Evolutionary conservation across 2,888 invertebrate genomes (phyloP), one percentile per base, ranked within the genome.

Genomic region (Amaurobius ferox): DNA sequence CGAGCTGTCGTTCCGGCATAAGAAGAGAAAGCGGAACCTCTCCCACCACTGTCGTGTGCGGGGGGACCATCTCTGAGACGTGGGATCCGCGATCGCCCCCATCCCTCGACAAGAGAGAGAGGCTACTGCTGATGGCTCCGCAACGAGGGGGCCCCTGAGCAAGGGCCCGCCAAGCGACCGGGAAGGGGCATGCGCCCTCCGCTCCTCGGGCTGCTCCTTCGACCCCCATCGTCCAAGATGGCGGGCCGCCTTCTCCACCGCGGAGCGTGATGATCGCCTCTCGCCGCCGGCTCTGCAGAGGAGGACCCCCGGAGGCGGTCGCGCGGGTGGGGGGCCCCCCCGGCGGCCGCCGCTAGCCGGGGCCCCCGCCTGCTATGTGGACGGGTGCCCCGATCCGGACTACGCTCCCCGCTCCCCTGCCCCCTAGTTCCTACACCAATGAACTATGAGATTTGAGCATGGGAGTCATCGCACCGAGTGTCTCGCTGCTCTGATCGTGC

Each of bases 321-420:
- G 83, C 73, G 67, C 85, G 78, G 78, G 78, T 28, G 67, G 85
- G 73, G 78, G 85, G 77, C 78, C 77, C 85, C 83, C 77, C 77
- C 77, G 83, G 83, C 77, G 83, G 83, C 72, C 78, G 85, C 85
- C 78, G 78, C 78, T 85, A 85, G 85, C 85, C 78, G 78, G 78
- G 77, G 78, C 85, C 78, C 85, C 78, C 78, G 78, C 78, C 85
- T 78, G 73, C 85, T 62, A 78, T 78, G 85, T 85, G 78, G 66
- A 77, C 39, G 68, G 68, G 66, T 30, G 66, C 83, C 77, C 83
- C 83, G 77, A 77, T 55, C 74, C 81, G 64, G 76, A 76, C 76
- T 77, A 77, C 48, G 48, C 64, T 72, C 83, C 71, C 79, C 79
- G 71, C 79, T 79, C 78, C 74, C 93, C 95, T 90, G 78, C 70